These are phyloP conservation scores for Coptodon bakossiorum DNA, from an alignment of 2,113 vertebrate species.

Conservation along the genomic window DNA sequence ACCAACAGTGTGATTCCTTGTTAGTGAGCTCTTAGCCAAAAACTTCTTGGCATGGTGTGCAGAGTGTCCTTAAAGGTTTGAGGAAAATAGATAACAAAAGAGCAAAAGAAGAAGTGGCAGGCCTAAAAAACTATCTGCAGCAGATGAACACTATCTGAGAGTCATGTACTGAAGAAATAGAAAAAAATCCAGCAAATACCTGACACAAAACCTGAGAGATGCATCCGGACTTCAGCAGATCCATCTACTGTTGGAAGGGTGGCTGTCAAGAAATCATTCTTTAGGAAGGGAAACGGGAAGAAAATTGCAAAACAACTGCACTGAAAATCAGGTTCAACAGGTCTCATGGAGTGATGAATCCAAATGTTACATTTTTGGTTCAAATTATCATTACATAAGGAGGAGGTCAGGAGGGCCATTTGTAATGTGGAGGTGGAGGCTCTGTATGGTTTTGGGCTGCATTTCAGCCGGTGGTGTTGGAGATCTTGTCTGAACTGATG, in stretches of 20 bases:
- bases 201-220: background rate
- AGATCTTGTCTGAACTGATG: background rate
- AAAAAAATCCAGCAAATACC: background rate
- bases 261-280: background rate
- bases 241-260: background rate
- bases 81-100: background rate
- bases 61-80: background rate
- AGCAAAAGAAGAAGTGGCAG: background rate
- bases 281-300: background rate
- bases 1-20: background rate
- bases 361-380: background rate
- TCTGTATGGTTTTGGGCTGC: background rate
- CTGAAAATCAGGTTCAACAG: background rate
- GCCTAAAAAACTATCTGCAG: background rate
- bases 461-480: background rate
- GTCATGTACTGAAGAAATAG: background rate
- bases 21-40: background rate
- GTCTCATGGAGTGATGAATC: background rate
- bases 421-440: background rate
- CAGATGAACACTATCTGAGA: background rate
- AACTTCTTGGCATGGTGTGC: background rate
- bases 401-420: background rate
- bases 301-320: background rate
- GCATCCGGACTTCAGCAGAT: background rate
- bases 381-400: background rate